Base-by-base conservation (phyloP, 30 jellyfish, hydroid and myxozoan genomes). In the Nemopilema nomurai region DNA sequence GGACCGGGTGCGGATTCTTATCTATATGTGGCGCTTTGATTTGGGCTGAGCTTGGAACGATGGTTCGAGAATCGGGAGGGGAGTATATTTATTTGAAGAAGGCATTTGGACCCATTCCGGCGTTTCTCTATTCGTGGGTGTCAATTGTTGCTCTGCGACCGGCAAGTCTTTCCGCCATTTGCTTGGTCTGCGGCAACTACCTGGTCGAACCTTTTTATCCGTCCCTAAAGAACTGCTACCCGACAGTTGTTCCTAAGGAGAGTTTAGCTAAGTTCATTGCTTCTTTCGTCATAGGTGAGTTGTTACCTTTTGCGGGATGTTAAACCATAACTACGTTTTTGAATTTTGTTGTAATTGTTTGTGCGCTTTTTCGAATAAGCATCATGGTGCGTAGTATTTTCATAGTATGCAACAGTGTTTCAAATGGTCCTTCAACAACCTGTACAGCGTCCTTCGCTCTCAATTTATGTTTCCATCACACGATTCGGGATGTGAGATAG, bases 91-190 rank as follows among this genome's bases (percentile, higher is more conserved):
- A 92, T 73, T 52, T 87, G 77, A 18, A 9, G 19, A 82, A 92
- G 57, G 96, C 94, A 23, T 92, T 92, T 65, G 98, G 98, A 51
- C 97, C 90, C 27, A 25, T 81, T 8, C 93, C 89, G 22, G 98
- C 90, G 1, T 92, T 92, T 62, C 23, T 88, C 29, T 92, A 53
- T 52, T 72, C 91, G 8, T 92, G 95, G 92, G 74, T 80, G 24
- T 74, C 98, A 3, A 88, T 75, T 26, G 24, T 92, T 28, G 71
- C 87, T 18, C 57, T 92, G 33, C 84, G 77, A 67, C 98, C 98
- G 26, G 86, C 98, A 1, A 49, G 86, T 17, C 22, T 89, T 8
- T 92, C 98, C 6, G 98, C 98, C 17, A 87, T 92, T 27, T 76
- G 90, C 49, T n/a, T 92, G 71, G 96, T 97, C 0, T 67, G 96